These are phyloP conservation scores for Eremobia ochroleuca DNA, from an alignment of 2,888 invertebrate genomes.

Conservation along the genomic window DNA sequence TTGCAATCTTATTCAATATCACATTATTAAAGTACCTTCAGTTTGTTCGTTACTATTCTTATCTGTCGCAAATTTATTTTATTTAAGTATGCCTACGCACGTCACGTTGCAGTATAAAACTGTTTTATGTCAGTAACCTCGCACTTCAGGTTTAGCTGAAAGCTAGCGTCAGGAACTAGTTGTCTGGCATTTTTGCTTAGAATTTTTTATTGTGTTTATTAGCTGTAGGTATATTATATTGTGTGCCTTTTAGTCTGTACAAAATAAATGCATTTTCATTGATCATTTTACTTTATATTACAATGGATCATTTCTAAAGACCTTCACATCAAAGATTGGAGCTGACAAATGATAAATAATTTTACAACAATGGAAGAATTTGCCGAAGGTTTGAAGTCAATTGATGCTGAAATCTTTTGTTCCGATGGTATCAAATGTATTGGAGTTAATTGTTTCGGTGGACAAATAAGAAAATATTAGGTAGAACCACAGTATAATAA, in stretches of 20 bases:
- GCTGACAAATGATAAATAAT: conserved; percentile 62
- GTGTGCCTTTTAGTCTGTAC: not conserved
- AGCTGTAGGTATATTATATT: not conserved
- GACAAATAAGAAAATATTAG: not conserved
- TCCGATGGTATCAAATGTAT: conserved; percentile 23
- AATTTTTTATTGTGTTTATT: not conserved
- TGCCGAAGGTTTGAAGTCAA: conserved; percentile 48
- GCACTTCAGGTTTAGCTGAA: not conserved
- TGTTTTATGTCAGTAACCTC: not conserved
- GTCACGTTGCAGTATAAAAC: not conserved
- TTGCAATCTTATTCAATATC: no score
- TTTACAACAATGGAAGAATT: conserved; percentile 50
- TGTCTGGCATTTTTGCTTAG: not conserved
- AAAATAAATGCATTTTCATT: not conserved
- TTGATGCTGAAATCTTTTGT: conserved; percentile 50
- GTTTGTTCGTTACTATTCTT: not conserved
- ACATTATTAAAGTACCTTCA: no score
- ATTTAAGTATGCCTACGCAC: no score
- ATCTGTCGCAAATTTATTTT: not conserved
- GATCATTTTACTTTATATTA: conserved; percentile 21
- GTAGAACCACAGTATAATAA: not conserved
- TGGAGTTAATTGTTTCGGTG: conserved; percentile 20
- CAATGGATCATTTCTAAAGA: conserved; percentile 42
- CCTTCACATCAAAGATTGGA: conserved; percentile 49
- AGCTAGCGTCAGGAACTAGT: not conserved